Conservation (phyloP, 1,140 invertebrate species). For the Drosophila eugracilis region DNA sequence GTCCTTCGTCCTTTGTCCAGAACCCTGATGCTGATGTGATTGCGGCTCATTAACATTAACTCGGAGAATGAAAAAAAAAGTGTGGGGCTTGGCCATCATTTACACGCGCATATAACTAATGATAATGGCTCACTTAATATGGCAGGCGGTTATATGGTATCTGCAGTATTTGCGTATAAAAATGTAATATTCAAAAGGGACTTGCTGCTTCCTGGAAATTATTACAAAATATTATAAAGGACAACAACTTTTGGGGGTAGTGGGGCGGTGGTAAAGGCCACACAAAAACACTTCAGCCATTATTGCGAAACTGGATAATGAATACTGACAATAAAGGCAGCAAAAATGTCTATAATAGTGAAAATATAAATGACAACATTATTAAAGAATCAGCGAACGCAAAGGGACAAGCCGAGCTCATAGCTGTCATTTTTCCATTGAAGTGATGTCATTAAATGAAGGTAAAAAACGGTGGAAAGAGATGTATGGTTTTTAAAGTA, state of each 20-base stretch:
- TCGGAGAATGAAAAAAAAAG: constrained; percentile 17
- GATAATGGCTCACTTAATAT: constrained; percentile 72
- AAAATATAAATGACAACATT: constrained; percentile 72
- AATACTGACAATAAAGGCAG: constrained; percentile 61
- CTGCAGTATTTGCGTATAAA: constrained; percentile 47
- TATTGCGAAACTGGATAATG: constrained; percentile 55
- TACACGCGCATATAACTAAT: constrained; percentile 62
- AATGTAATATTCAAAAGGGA: constrained; percentile 38
- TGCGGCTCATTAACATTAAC: constrained; percentile 62
- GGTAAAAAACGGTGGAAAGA: constrained; percentile 6
- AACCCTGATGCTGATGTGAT: constrained; percentile 53
- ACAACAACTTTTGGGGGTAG: constrained; percentile 1
- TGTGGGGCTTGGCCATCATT: constrained; percentile 28
- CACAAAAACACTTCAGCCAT: constrained; percentile 39
- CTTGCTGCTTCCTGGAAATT: constrained; percentile 15
- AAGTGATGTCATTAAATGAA: constrained; percentile 62
- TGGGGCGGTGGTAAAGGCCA: no score
- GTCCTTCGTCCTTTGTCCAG: constrained; percentile 12
- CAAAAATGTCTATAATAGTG: constrained; percentile 43
- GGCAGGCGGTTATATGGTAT: constrained; percentile 30
- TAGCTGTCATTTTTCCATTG: constrained; percentile 50
- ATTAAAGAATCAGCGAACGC: constrained; percentile 58
- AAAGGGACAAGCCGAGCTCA: constrained; percentile 28
- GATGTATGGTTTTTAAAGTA: not conserved
- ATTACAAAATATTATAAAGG: constrained; percentile 46